Evolutionary conservation across 2,797 vertebrate species (phyloP), one percentile per base, ranked within the genome.

Genomic region (Myioborus melanocephalus): DNA sequence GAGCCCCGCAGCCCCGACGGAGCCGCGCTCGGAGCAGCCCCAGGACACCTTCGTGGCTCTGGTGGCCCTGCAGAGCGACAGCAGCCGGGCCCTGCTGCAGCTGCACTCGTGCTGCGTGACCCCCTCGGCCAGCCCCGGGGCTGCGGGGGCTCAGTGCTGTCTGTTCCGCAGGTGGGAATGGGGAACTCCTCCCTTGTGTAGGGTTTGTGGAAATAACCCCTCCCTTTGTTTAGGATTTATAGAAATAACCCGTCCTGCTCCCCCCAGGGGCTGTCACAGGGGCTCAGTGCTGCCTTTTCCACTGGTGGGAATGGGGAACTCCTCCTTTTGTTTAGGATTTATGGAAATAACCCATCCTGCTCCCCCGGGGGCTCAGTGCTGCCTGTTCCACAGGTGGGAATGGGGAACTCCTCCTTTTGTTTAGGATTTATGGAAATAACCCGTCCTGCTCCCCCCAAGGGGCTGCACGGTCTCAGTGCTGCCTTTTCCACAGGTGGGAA

Each of bases 81-180:
- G 97, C 97, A 98, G 97, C 93, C 96, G 39, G 68, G 94, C 97
- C 13, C 71, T 97, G 83, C 96, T 98, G 10, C 95, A 78, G 75
- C 79, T 98, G 93, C 97, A 52, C 41, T 98, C 98, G 2, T 98
- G 98, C 93, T 98, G 98, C 3, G 97, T 98, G 68, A 98, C 95
- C 1, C 97, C 98, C 6, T 96, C 97, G 0, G 59, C 83, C 79
- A 95, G 93, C 94, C 96, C 92, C 3, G 80, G 94, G 50, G 94
- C 90, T 26, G 83, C 52, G 9, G 97, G 97, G 4, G 95, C 97
- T 4, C 96, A 79, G 95, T 98, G 98, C 97, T 98, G 97, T 90
- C 75, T 97, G 23, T 98, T 98, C 96, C 97, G 24, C 92, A 98
- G 98, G 98, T 98, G 30, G 52, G 52, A 53, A 50, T 97, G 46